Evolutionary conservation across 2,888 invertebrate genomes (phyloP).

Genomic region (Norana najaformis): DNA sequence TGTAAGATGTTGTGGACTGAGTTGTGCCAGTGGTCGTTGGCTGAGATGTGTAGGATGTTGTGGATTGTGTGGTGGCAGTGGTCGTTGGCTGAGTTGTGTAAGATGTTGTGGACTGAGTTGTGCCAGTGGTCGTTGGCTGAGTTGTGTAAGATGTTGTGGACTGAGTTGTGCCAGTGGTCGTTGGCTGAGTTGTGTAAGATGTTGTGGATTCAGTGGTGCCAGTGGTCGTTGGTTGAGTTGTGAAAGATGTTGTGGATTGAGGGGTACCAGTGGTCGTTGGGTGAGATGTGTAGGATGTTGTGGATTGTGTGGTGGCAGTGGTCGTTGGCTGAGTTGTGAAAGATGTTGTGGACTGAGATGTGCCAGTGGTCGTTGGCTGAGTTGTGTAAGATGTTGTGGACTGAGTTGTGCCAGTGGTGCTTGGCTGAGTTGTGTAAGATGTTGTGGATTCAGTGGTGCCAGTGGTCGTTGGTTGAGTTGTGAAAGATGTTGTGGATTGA

Average conservation of each 20-base stretch:
- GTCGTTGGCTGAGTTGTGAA: no score
- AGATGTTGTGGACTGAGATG: no score
- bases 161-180: background rate
- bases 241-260: background rate
- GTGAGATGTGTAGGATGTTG: no score
- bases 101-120: background rate
- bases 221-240: background rate
- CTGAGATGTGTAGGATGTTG: background rate
- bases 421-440: no score
- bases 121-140: background rate
- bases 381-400: no score
- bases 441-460: no score
- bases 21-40: conserved; percentile 1
- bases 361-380: no score
- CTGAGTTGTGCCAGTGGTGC: no score
- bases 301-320: no score
- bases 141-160: background rate
- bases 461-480: no score
- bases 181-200: background rate
- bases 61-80: background rate
- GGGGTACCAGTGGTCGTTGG: no score
- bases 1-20: background rate
- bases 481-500: no score
- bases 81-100: background rate
- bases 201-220: background rate